Evolutionary conservation across 1,140 invertebrate species (phyloP), one percentile per base, ranked within the genome.

Genomic region (Leptinotarsa texana): DNA sequence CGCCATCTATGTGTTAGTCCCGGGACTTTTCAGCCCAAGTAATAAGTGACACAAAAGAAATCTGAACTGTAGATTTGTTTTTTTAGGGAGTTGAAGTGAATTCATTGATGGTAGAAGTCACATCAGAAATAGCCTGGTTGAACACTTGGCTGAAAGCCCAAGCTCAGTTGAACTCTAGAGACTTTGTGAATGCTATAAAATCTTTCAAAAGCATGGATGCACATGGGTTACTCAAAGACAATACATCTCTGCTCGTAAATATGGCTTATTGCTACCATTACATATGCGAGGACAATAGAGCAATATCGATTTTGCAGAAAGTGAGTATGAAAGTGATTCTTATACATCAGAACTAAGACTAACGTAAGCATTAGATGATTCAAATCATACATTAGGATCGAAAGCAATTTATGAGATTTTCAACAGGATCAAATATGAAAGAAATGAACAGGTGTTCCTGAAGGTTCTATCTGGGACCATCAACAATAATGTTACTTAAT

Each of bases 61-160:
- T 42, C 27, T 42, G 1, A 42, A 42, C 8, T 42, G 33, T 42
- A 3, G 61, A 27, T 69, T n/a, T 61, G 21, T 21, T 62, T 33
- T 27, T 63, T 47, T 73, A 82, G 81, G 91, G 91, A 17, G 87
- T 89, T 42, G 93, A 94, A 86, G 90, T 93, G 0, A 89, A 90
- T 80, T 88, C 90, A 42, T 79, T 93, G 27, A 90, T 93, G 75
- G 86, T 93, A 22, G 88, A 89, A 78, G 88, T 87, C 62, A 84
- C 87, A 13, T 83, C 86, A 5, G 88, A 86, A 82, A 79, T 86
- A 72, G 82, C 85, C 84, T 89, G 92, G 92, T 84, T 93, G 18
- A 89, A 88, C 74, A 83, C 86, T 2, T 93, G 92, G 92, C 89
- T 94, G 22, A 91, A 91, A 84, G 92, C 89, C 21, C 90, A 92